Conservation (phyloP, 2,888 invertebrate genomes). For the Scaptomyza parva region DNA sequence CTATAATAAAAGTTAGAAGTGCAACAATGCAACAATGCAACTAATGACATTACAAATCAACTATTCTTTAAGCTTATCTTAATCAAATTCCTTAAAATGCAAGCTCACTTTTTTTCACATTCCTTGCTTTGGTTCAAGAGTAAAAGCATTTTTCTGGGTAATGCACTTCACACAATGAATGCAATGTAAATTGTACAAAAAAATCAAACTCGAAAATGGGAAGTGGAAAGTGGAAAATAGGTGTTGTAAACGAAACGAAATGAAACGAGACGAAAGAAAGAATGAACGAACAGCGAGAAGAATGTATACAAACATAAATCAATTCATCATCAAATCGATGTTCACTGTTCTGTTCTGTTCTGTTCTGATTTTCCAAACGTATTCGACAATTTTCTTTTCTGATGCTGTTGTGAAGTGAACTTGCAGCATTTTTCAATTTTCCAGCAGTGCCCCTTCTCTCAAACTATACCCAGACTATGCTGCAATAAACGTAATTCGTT, state of each 20-base stretch:
- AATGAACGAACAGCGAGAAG: too few relatives aligned
- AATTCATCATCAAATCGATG: conserved; percentile 69
- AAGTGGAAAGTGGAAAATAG: conserved; percentile 13
- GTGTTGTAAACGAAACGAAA: conserved; percentile 22
- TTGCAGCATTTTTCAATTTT: conserved; percentile 68
- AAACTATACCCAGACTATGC: conserved; percentile 19
- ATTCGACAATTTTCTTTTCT: conserved; percentile 38
- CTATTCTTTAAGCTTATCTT: neutral
- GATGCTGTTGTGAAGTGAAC: conserved; percentile 60
- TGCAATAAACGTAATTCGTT: conserved; percentile 65
- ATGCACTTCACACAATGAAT: conserved; percentile 24
- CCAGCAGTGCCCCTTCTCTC: too few relatives aligned
- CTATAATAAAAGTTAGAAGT: too few relatives aligned
- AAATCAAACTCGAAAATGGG: conserved; percentile 19
- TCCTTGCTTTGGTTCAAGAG: conserved; percentile 10
- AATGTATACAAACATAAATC: conserved; percentile 59
- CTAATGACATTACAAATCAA: too few relatives aligned
- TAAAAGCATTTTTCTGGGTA: neutral
- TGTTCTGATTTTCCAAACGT: conserved; percentile 8
- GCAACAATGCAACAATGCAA: too few relatives aligned
- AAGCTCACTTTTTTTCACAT: conserved; percentile 1
- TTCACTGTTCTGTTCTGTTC: conserved; percentile 26
- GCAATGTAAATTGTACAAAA: conserved; percentile 13
- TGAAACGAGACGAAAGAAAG: conserved; percentile 12
- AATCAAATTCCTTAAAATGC: neutral